phyloP scores from a whole-genome alignment of 2,113 vertebrate species.

The Elgaria multicarinata region DNA sequence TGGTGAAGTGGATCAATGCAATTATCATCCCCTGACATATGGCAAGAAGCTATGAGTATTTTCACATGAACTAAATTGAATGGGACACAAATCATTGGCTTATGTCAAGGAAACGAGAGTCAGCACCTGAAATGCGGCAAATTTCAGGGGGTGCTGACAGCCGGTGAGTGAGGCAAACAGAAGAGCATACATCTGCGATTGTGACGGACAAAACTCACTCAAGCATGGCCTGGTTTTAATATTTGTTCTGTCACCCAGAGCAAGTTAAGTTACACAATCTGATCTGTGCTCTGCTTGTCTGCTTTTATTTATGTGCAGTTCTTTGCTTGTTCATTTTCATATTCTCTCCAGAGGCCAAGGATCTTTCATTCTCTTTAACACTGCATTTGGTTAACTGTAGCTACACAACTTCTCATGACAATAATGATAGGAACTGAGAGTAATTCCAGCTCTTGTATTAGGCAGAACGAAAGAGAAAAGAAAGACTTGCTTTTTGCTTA shows the following conservation, averaged over 20 bases:
- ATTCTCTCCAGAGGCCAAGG: constrained; percentile 36
- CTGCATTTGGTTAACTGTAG: constrained; percentile 32
- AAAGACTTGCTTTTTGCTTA: not conserved
- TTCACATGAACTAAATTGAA: constrained; percentile 67
- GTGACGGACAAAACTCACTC: constrained; percentile 38
- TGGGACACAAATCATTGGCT: constrained; percentile 72
- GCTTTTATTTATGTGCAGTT: constrained; percentile 26
- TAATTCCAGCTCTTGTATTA: not conserved
- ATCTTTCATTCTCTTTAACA: constrained; percentile 21
- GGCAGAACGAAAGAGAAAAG: not conserved
- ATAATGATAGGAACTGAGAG: not conserved
- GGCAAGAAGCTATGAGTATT: constrained; percentile 44
- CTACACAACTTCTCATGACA: not conserved
- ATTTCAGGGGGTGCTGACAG: constrained; percentile 50
- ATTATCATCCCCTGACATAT: constrained; percentile 69
- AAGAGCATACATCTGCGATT: not conserved
- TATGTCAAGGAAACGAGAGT: constrained; percentile 60
- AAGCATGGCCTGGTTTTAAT: constrained; percentile 11
- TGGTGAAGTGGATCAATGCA: constrained; percentile 67
- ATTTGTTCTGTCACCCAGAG: constrained; percentile 36
- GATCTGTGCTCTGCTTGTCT: not conserved
- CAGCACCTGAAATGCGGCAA: constrained; percentile 51
- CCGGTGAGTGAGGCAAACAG: constrained; percentile 21
- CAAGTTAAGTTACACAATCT: not conserved
- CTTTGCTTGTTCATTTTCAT: constrained; percentile 16